Evolutionary conservation across 2,113 vertebrate genomes (phyloP).

Genomic region (Tringa solitaria): DNA sequence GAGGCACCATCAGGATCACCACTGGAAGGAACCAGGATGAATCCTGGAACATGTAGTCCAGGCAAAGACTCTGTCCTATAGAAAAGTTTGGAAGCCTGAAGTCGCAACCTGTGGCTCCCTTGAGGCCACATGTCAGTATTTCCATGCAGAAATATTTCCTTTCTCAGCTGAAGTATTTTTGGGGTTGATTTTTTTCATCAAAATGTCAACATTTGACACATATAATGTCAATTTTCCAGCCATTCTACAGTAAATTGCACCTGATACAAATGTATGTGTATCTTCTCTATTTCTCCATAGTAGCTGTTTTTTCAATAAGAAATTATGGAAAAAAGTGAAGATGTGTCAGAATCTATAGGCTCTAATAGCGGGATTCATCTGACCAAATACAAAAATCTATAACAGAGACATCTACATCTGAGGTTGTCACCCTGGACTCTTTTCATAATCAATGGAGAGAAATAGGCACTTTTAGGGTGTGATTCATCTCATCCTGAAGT

Average conservation of each 20-base stretch:
- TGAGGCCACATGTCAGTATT: background rate
- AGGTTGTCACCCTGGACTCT: background rate
- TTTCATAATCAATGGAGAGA: constrained; percentile 53
- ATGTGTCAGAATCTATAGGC: constrained; percentile 36
- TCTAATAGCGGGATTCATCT: constrained; percentile 18
- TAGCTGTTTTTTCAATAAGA: constrained; percentile 16
- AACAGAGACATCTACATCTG: constrained; percentile 18
- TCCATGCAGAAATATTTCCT: background rate
- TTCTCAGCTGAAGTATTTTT: background rate
- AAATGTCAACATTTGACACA: constrained; percentile 26
- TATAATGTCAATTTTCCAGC: constrained; percentile 8
- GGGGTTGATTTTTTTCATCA: constrained; percentile 4
- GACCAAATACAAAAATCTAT: constrained; percentile 38
- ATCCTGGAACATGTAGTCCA: background rate
- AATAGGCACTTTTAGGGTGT: background rate
- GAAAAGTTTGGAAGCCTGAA: background rate
- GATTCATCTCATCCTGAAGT: constrained; percentile 30
- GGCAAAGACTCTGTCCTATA: background rate
- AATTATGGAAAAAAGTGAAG: constrained; percentile 34
- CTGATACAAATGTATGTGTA: background rate
- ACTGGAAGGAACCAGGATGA: background rate
- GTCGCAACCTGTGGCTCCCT: background rate
- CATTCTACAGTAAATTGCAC: constrained; percentile 16
- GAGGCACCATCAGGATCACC: background rate
- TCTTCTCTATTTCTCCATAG: background rate